Evolutionary conservation across 2,888 invertebrate species (phyloP).

Genomic region (Eretmocerus hayati): DNA sequence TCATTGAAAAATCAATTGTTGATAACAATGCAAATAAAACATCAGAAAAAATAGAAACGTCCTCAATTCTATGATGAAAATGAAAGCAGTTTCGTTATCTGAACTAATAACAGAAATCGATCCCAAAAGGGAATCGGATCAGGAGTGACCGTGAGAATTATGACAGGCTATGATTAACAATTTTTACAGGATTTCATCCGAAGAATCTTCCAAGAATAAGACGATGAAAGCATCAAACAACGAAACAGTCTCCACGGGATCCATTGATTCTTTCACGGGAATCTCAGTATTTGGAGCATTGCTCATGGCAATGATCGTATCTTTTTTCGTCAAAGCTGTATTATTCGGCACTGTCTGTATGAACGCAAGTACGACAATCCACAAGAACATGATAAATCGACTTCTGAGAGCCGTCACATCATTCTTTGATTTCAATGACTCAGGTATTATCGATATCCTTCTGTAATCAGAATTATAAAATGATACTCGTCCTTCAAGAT

Average conservation of each 20-base stretch:
- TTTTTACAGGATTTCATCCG: neutral
- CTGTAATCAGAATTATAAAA: no score
- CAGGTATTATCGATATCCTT: no score
- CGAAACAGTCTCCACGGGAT: neutral
- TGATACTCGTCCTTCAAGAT: neutral
- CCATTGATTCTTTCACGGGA: neutral
- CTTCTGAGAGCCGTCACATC: constrained; percentile 68
- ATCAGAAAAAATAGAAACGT: no score
- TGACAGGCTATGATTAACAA: no score
- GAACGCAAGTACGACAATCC: constrained; percentile 65
- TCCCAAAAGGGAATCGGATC: no score
- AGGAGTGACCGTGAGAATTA: no score
- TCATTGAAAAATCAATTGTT: no score
- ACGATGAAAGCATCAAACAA: neutral
- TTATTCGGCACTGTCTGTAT: constrained; percentile 67
- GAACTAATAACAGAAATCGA: no score
- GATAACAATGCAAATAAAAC: no score
- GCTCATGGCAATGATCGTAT: constrained; percentile 53
- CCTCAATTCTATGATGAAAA: no score
- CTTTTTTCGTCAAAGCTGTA: constrained; percentile 58
- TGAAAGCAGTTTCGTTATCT: no score
- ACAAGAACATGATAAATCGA: constrained; percentile 70
- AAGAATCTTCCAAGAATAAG: neutral
- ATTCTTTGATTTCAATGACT: constrained; percentile 79
- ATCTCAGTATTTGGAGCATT: constrained; percentile 53